These are phyloP conservation scores for Miltochrista miniata DNA, from an alignment of 2,888 invertebrate species.

Conservation along the genomic window DNA sequence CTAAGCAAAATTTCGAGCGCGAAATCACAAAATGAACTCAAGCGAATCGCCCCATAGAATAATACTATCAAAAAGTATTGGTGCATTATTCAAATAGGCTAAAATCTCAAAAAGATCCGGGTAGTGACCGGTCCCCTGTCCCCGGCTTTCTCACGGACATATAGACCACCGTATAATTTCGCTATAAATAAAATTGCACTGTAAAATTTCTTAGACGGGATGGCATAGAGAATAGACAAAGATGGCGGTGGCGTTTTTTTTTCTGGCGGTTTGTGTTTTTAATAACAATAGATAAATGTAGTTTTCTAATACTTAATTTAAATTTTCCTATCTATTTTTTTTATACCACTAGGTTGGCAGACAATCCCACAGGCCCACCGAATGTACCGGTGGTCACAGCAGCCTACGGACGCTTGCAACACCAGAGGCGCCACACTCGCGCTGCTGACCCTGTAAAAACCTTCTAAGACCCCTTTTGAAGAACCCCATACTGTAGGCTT, in stretches of 20 bases:
- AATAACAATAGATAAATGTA: background rate
- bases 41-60: conserved; percentile 10
- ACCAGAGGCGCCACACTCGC: no score
- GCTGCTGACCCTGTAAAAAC: no score
- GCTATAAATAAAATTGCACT: conserved; percentile 79
- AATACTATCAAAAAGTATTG: conserved; percentile 30
- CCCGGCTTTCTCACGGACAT: conserved; percentile 63
- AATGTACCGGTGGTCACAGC: no score
- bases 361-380: no score
- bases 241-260: conserved; percentile 32
- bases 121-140: conserved; percentile 20
- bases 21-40: conserved; percentile 5
- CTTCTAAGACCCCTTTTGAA: no score
- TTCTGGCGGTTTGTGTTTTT: background rate
- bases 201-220: conserved; percentile 71
- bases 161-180: conserved; percentile 65
- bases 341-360: no score
- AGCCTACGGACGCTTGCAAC: no score
- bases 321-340: no score
- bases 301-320: no score
- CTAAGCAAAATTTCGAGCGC: conserved; percentile 2
- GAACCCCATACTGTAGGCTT: no score
- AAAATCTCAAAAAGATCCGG: conserved; percentile 35
- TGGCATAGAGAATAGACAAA: conserved; percentile 21
- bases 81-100: conserved; percentile 42